Conservation (phyloP, 2,888 invertebrate genomes). For the Miltochrista miniata region DNA sequence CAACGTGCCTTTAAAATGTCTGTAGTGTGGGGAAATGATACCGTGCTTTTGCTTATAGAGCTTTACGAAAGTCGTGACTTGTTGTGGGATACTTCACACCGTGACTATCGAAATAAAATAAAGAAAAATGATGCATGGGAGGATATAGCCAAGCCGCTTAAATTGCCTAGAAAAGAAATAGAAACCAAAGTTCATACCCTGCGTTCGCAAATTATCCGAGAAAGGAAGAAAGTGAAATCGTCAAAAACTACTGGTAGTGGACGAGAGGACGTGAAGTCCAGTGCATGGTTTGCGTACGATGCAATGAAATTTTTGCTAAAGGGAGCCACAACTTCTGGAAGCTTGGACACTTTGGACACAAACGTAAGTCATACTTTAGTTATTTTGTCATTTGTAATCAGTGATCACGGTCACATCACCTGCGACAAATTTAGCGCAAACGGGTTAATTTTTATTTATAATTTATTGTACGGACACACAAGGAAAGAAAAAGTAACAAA, state of each 20-base stretch:
- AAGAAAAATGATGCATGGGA: constrained; percentile 32
- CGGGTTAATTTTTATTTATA: too few relatives aligned
- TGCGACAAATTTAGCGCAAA: not conserved
- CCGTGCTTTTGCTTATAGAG: not conserved
- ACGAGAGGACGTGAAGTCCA: constrained; percentile 22
- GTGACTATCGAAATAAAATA: constrained; percentile 23
- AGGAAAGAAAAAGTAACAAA: too few relatives aligned
- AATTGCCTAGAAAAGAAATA: constrained; percentile 25
- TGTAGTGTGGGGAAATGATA: not conserved
- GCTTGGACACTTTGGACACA: constrained; percentile 26
- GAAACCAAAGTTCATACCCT: constrained; percentile 24
- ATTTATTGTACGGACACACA: too few relatives aligned
- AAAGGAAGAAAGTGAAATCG: constrained; percentile 25
- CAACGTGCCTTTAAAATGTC: not conserved
- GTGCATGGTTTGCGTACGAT: constrained; percentile 31
- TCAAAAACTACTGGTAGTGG: constrained; percentile 27
- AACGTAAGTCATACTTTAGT: constrained; percentile 18
- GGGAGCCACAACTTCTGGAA: constrained; percentile 27
- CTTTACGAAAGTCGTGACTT: not conserved
- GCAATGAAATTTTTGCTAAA: constrained; percentile 26
- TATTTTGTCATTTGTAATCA: constrained; percentile 11
- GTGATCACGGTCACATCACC: constrained; percentile 13
- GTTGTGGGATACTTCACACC: not conserved
- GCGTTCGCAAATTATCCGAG: constrained; percentile 26
- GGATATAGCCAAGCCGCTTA: constrained; percentile 12